phyloP scores from a whole-genome alignment of 2,888 invertebrate genomes.

The Helleia helle region DNA sequence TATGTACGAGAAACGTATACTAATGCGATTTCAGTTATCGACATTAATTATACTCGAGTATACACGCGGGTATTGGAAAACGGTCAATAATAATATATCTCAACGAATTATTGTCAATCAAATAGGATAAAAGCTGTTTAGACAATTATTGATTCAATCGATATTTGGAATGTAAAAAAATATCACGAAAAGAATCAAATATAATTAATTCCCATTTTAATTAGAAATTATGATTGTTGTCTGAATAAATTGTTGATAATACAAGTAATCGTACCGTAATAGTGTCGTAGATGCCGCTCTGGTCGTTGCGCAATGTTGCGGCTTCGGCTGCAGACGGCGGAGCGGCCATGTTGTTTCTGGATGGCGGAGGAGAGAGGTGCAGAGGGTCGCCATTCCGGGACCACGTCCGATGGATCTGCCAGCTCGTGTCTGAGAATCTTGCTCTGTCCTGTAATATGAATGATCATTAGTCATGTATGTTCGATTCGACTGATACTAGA shows the following conservation, averaged over 20 bases:
- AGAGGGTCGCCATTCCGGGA: slow-evolving; percentile 64
- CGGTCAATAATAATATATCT: not conserved
- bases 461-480: not conserved
- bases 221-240: too few relatives aligned
- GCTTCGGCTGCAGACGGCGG: slow-evolving; percentile 28
- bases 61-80: not conserved
- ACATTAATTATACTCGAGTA: not conserved
- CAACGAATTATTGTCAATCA: slow-evolving; percentile 1
- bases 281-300: slow-evolving; percentile 66
- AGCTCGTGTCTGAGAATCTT: slow-evolving; percentile 82
- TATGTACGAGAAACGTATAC: not conserved
- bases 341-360: slow-evolving; percentile 31
- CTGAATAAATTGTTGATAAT: too few relatives aligned
- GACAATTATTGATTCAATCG: too few relatives aligned
- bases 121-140: not conserved
- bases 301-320: slow-evolving; percentile 35
- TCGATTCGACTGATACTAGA: not conserved
- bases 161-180: too few relatives aligned
- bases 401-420: slow-evolving; percentile 82
- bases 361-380: slow-evolving; percentile 49
- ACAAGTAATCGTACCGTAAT: slow-evolving; percentile 64
- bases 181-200: too few relatives aligned
- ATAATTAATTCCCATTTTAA: too few relatives aligned
- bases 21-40: slow-evolving; percentile 3
- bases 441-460: slow-evolving; percentile 72